phyloP scores from a whole-genome alignment of 2,888 invertebrate genomes.

The Idaea dimidiata region DNA sequence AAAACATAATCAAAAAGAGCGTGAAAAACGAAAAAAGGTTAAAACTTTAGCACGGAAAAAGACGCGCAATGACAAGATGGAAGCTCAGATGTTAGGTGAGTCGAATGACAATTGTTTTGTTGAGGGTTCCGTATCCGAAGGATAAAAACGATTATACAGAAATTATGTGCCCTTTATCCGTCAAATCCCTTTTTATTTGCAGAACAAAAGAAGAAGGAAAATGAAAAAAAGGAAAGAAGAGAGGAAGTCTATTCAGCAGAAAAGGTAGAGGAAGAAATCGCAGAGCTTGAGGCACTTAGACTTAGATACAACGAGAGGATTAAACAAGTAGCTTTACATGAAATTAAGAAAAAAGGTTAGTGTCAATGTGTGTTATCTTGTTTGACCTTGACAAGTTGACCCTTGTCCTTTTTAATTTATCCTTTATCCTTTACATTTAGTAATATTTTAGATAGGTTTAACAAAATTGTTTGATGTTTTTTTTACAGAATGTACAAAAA shows the following conservation, averaged over 20 bases:
- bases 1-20: background rate
- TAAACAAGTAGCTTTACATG: background rate
- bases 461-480: no score
- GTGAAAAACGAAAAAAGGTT: background rate
- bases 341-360: background rate
- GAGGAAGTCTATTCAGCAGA: background rate
- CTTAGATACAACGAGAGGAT: slow-evolving; percentile 1
- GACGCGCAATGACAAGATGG: background rate
- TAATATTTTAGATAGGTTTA: no score
- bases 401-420: no score
- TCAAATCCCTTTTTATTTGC: background rate
- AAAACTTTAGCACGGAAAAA: background rate
- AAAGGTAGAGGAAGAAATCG: background rate
- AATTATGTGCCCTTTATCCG: no score
- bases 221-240: background rate
- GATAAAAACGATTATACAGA: no score
- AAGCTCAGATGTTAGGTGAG: background rate
- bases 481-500: slow-evolving; percentile 27
- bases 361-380: background rate
- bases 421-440: no score
- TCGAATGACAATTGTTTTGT: background rate
- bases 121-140: no score
- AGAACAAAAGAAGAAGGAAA: background rate
- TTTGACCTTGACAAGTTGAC: no score
- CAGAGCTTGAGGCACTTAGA: background rate